A percentile compares a stretch with the other conserved stretches of the same genome.
Conservation (phyloP, 2,113 vertebrate genomes). For the Edolisoma coerulescens region DNA sequence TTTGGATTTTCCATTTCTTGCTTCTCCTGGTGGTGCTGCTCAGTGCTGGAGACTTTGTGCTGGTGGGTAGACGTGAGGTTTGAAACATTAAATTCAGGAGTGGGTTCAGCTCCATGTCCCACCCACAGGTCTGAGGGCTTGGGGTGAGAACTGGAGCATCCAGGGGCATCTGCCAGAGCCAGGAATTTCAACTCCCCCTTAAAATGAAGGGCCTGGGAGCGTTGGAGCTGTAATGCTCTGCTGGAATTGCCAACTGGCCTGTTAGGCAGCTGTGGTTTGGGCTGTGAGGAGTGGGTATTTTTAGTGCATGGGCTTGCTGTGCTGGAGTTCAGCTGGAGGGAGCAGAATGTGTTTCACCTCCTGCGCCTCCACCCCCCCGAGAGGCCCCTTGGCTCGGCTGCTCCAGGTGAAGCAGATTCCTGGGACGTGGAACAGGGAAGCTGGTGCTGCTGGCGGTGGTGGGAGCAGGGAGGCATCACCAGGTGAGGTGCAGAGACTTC, state of each 20-base stretch:
- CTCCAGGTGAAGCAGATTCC: background rate
- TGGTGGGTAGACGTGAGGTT: background rate
- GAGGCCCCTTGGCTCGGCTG: rapidly evolving
- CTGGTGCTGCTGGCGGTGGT: background rate
- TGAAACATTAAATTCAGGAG: background rate
- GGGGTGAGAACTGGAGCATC: background rate
- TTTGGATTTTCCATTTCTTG: background rate
- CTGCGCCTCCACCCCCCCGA: background rate
- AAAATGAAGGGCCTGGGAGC: background rate
- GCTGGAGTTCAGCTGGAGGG: background rate
- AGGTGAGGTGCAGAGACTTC: background rate
- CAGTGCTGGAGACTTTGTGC: background rate
- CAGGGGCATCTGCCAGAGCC: background rate
- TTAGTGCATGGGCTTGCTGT: background rate
- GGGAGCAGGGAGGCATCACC: background rate
- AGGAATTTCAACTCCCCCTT: background rate
- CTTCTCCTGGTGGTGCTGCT: background rate
- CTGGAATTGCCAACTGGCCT: conserved; percentile 42
- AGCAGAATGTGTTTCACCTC: background rate
- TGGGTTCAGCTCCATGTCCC: background rate
- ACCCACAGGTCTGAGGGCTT: background rate
- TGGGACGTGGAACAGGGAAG: background rate
- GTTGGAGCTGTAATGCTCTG: background rate
- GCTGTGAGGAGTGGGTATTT: conserved; percentile 19
- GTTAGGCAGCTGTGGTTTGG: conserved; percentile 42